Base-by-base conservation (phyloP, 2,888 invertebrate genomes). In the Agriopis marginaria region DNA sequence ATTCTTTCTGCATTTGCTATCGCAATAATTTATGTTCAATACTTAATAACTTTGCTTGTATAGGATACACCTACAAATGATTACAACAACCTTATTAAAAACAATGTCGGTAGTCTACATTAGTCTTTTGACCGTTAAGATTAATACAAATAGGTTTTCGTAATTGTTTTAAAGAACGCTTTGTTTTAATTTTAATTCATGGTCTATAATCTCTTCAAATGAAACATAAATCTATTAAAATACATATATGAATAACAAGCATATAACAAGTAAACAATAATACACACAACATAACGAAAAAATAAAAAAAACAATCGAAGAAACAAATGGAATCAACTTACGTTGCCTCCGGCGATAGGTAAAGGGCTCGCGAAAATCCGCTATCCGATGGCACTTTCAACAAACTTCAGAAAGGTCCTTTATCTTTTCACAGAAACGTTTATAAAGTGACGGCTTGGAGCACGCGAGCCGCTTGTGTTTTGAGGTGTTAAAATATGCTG, bases 321-420 rank as follows among this genome's bases (percentile, higher is more conserved):
- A 53, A 63, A 71, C 71, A 73, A 72, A 66, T 50, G 53, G 51
- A 54, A 53, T 62, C 53, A 62, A 89, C 91, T 90, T 86, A 91
- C 91, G 90, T 86, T 75, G 82, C 85, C 84, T 84, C 76, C 73
- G 77, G 85, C 82, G 79, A 84, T 78, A 81, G 79, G 81, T 83
- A 80, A 82, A 83, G 80, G 81, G 81, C 80, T 79, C 76, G 75
- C 70, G 78, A 78, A 84, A 82, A 83, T 86, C 77, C 80, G 79
- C 79, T 80, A 80, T 81, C 79, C 78, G 75, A 80, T 79, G 81
- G 82, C 89, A 89, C 88, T 74, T 32, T 85, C 80, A 70, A 79
- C 76, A 82, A 88, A 87, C 83, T 88, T 86, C 78, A 75, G 81
- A 82, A 72, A 70, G 63, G 72, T 66, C 68, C 68, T 67, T 77